Percentiles rank a stretch among this genome's conserved stretches.
phyloP scores from a whole-genome alignment of 2,797 vertebrate genomes.

The Arremon aurantiirostris region DNA sequence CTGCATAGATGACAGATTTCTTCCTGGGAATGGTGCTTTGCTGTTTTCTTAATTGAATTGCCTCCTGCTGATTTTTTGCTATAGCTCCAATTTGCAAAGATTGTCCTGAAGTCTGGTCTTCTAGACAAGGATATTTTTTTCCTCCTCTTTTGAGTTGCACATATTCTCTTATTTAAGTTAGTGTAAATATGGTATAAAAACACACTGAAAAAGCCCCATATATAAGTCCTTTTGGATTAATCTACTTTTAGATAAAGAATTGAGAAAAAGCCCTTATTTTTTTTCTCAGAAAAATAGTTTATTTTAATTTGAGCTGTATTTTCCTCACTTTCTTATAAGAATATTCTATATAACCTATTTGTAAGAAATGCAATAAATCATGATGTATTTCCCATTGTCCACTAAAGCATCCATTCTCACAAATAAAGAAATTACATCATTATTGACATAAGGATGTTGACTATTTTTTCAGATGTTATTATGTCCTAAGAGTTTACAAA shows the following conservation, averaged over 20 bases:
- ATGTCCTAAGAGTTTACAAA: neutral
- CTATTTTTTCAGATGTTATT: neutral
- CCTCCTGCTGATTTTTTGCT: neutral
- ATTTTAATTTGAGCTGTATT: neutral
- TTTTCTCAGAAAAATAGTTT: neutral
- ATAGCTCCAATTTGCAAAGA: neutral
- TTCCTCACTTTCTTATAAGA: neutral
- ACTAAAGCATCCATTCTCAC: neutral
- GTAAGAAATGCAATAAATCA: neutral
- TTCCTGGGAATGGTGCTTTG: neutral
- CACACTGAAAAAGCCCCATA: fast-evolving
- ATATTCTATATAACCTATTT: neutral
- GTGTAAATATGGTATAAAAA: neutral
- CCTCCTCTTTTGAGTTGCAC: neutral
- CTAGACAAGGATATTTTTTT: neutral
- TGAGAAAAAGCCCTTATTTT: neutral
- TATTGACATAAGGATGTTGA: neutral
- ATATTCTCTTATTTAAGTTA: neutral
- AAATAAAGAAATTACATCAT: neutral
- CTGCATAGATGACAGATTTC: neutral
- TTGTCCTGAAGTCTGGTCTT: neutral
- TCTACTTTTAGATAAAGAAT: neutral
- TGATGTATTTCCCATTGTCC: neutral
- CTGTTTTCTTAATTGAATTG: neutral
- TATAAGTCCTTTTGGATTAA: neutral